A percentile compares a stretch with the other conserved stretches of the same genome.
Conservation (phyloP, 2,888 invertebrate genomes). For the Celastrina argiolus region DNA sequence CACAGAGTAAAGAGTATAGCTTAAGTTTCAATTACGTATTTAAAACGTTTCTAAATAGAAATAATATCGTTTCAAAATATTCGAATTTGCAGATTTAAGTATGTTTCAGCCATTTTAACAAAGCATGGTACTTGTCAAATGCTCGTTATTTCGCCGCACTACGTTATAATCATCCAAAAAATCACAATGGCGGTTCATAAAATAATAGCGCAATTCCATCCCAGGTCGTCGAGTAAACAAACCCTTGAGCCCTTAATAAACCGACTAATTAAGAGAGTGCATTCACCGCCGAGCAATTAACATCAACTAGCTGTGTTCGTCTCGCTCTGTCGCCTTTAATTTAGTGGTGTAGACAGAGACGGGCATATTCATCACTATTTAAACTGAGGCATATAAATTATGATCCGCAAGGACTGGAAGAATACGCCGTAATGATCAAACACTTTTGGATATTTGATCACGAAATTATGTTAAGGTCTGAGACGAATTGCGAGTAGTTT, state of each 20-base stretch:
- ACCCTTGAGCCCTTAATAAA: conserved; percentile 64
- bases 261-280: conserved; percentile 67
- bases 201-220: conserved; percentile 17
- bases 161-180: conserved; percentile 8
- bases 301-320: conserved; percentile 33
- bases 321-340: conserved; percentile 30
- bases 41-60: too few species aligned
- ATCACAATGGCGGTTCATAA: neutral
- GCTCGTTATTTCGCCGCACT: neutral
- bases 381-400: conserved; percentile 10
- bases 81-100: neutral
- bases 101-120: neutral
- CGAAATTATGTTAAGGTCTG: neutral
- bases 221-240: conserved; percentile 32
- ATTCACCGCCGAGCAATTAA: conserved; percentile 47
- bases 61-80: too few species aligned
- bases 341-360: conserved; percentile 10
- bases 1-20: too few species aligned
- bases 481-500: neutral
- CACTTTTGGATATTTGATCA: conserved; percentile 12
- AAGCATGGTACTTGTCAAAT: neutral
- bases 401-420: neutral
- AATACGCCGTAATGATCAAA: conserved; percentile 7
- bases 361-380: neutral
- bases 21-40: too few species aligned